Evolutionary conservation across 2,888 invertebrate species (phyloP), one percentile per base, ranked within the genome.

Genomic region (Theretra japonica): DNA sequence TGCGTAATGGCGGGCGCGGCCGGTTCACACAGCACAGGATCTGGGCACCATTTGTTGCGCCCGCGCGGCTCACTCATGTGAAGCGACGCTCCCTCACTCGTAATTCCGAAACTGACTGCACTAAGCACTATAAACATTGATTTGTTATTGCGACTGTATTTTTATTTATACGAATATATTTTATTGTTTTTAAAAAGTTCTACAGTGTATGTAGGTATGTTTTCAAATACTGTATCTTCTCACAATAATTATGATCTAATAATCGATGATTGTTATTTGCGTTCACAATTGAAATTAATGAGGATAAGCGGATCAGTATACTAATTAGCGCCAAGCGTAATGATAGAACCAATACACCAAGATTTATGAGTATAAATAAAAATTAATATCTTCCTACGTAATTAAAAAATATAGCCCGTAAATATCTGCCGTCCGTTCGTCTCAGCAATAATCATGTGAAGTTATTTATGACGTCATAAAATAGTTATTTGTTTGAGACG

Each of bases 41-140:
- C 92, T 93, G 92, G 91, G 94, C 92, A 92, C 93, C 89, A 93
- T 93, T 93, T 90, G 89, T 75, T 88, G 90, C 90, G 90, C 84
- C 78, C 79, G 88, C 88, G 88, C 77, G 72, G 74, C 58, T 74
- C 84, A 86, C 77, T 91, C 90, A 88, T 86, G 86, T 88, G 90
- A 88, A 85, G 84, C 90, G 89, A 81, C 90, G 81, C 88, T 84
- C 92, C 92, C 86, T 81, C 69, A 53, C 59, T 69, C 59, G 68
- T 72, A 53, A 69, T 59, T 69, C 60, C 53, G 62, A 71, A 72
- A 23, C 59, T 69, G 58, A 25, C 15, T 23, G 25, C 48, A 48
- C 41, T n/a, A 30, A 30, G 41, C 41, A 41, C n/a, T 28, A 30
- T 21, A 50, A 30, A 68, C 19, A 41, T 23, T 48, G 23, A 65